A percentile compares a stretch with the other conserved stretches of the same genome.
phyloP scores from a whole-genome alignment of 2,888 invertebrate species.

The Actias luna region DNA sequence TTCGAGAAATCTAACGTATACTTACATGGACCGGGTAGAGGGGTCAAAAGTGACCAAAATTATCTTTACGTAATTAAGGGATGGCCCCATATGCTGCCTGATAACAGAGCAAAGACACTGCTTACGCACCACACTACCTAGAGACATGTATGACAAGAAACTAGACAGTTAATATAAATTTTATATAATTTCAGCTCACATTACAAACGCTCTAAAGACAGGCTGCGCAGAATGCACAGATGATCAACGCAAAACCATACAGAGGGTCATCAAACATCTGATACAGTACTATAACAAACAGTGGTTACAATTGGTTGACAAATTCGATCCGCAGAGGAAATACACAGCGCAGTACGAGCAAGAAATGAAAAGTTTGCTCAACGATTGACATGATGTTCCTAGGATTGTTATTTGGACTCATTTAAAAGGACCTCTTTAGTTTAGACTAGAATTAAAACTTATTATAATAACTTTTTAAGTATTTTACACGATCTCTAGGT shows the following conservation, averaged over 20 bases:
- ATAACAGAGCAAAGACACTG: too few species aligned
- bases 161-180: not conserved
- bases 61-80: too few species aligned
- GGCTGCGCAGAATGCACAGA: constrained; percentile 66
- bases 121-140: too few species aligned
- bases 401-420: not conserved
- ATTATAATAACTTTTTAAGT: not conserved
- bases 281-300: constrained; percentile 55
- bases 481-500: too few species aligned
- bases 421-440: not conserved
- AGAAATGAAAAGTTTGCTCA: constrained; percentile 40
- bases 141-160: not conserved
- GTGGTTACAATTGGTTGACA: constrained; percentile 62
- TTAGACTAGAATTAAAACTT: not conserved
- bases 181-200: constrained; percentile 51
- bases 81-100: too few species aligned
- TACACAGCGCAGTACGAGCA: constrained; percentile 64
- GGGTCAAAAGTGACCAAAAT: too few species aligned
- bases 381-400: not conserved
- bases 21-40: too few species aligned
- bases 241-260: constrained; percentile 54
- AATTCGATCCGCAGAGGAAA: constrained; percentile 60
- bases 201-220: constrained; percentile 64
- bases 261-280: constrained; percentile 62
- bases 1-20: too few species aligned